Conservation (phyloP, 1,140 invertebrate genomes). For the Aradophagus sp. region DNA sequence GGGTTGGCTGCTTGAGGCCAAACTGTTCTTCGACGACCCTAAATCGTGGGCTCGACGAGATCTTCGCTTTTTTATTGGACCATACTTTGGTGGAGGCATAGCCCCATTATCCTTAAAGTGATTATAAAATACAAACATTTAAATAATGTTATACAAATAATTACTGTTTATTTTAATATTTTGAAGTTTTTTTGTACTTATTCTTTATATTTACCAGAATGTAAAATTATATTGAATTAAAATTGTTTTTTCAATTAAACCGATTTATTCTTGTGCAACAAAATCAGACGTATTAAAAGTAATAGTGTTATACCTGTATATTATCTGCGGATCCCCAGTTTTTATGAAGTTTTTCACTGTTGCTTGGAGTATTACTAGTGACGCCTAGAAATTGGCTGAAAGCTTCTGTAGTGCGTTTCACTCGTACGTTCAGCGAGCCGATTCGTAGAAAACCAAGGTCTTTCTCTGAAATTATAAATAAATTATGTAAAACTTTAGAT, state of each 20-base stretch:
- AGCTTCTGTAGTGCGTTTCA: slow-evolving; percentile 92
- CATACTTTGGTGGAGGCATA: slow-evolving; percentile 84
- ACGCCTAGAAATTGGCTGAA: slow-evolving; percentile 91
- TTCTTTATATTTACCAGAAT: slow-evolving; percentile 1
- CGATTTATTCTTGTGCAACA: no score
- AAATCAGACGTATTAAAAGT: no score
- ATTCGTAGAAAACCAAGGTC: slow-evolving; percentile 91
- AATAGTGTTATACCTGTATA: slow-evolving; percentile 81
- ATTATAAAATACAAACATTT: no score
- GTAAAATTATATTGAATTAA: slow-evolving; percentile 3
- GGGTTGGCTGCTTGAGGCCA: slow-evolving; percentile 62
- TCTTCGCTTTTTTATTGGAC: slow-evolving; percentile 78
- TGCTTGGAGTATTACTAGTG: slow-evolving; percentile 76
- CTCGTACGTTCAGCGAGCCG: slow-evolving; percentile 91
- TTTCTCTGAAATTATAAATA: slow-evolving; percentile 79
- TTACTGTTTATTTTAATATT: no score
- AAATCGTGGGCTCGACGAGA: slow-evolving; percentile 79
- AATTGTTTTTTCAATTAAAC: no score
- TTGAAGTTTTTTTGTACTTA: no score
- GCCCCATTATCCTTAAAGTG: slow-evolving; percentile 72
- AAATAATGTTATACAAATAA: no score
- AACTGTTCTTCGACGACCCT: slow-evolving; percentile 43
- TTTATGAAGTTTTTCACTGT: slow-evolving; percentile 82
- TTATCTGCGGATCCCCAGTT: slow-evolving; percentile 92
- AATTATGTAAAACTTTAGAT: no score